phyloP scores from a whole-genome alignment of 1,140 invertebrate genomes.

The Habropoda laboriosa region DNA sequence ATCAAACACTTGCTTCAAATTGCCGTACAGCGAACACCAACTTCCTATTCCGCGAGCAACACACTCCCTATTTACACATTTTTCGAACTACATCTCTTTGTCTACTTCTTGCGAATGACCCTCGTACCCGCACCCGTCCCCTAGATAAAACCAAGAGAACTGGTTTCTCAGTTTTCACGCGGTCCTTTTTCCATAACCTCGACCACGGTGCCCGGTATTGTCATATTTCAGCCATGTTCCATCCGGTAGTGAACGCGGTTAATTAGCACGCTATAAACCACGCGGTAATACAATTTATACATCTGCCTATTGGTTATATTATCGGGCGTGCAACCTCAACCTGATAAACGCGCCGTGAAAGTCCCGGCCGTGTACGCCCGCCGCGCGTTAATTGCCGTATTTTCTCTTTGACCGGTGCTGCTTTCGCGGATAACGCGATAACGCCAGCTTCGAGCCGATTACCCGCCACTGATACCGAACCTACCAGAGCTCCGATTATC shows the following conservation, averaged over 20 bases:
- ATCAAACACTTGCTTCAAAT: too few species aligned
- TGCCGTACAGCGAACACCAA: too few species aligned
- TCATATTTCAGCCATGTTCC: slow-evolving; percentile 28
- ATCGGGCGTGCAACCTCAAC: not conserved
- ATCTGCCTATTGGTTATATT: slow-evolving; percentile 5
- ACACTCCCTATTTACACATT: too few species aligned
- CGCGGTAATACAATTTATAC: slow-evolving; percentile 26
- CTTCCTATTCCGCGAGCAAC: too few species aligned
- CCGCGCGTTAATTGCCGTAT: slow-evolving; percentile 19
- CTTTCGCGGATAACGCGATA: slow-evolving; percentile 2
- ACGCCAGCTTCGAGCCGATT: slow-evolving; percentile 35
- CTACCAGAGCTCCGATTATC: slow-evolving; percentile 22
- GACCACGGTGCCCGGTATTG: not conserved
- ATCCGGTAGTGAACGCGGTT: slow-evolving; percentile 42
- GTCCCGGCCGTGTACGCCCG: not conserved
- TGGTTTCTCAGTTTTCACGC: slow-evolving; percentile 22
- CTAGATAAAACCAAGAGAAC: slow-evolving; percentile 13
- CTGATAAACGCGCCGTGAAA: slow-evolving; percentile 7
- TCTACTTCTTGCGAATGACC: not conserved
- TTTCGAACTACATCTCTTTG: too few species aligned
- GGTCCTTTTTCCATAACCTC: slow-evolving; percentile 3
- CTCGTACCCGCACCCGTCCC: not conserved
- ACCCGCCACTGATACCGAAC: not conserved
- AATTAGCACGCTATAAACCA: slow-evolving; percentile 59
- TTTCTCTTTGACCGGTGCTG: not conserved